Evolutionary conservation across 2,888 invertebrate genomes (phyloP).

Genomic region (Hipparchia sbordonii): DNA sequence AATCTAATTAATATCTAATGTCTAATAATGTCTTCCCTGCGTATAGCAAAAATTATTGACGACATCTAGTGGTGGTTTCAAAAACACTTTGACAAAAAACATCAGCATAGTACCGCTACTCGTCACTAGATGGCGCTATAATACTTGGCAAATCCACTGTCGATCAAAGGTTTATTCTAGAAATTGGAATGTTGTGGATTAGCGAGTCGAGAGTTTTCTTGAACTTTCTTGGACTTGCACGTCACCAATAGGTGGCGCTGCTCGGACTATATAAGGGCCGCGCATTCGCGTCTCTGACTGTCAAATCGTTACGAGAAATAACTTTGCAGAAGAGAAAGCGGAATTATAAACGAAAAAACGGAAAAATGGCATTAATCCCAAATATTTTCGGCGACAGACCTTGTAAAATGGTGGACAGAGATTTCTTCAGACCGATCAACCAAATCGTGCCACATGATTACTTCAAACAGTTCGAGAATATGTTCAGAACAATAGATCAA

Average conservation of each 20-base stretch:
- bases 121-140: constrained; percentile 53
- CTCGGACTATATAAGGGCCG: constrained; percentile 49
- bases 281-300: constrained; percentile 24
- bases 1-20: no score
- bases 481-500: constrained; percentile 60
- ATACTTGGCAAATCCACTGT: no score
- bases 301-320: constrained; percentile 31
- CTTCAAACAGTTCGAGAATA: constrained; percentile 51
- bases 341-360: constrained; percentile 26
- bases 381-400: constrained; percentile 62
- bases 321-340: not conserved
- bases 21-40: not conserved
- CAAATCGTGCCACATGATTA: constrained; percentile 48
- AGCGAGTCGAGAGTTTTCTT: constrained; percentile 42
- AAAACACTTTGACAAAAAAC: not conserved
- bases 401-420: constrained; percentile 64
- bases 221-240: constrained; percentile 46
- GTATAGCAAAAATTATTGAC: no score
- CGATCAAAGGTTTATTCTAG: constrained; percentile 8
- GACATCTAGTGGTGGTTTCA: constrained; percentile 25
- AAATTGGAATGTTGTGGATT: constrained; percentile 23
- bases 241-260: constrained; percentile 52
- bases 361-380: constrained; percentile 66
- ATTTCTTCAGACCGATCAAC: constrained; percentile 54
- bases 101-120: constrained; percentile 45